phyloP scores from a whole-genome alignment of 2,797 vertebrate genomes.

The Lepus oiostolus region DNA sequence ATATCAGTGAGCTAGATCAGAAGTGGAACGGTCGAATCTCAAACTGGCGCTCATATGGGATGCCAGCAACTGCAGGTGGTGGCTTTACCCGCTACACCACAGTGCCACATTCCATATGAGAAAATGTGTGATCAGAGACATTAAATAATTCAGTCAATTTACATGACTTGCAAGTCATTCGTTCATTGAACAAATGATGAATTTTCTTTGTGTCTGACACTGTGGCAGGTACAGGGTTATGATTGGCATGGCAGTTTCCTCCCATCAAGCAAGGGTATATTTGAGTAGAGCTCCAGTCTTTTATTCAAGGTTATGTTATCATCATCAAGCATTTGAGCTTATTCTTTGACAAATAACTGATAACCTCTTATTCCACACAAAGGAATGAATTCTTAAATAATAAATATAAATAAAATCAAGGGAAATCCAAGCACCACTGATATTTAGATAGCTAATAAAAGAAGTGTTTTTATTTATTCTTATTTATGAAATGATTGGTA shows the following conservation, averaged over 20 bases:
- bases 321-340: neutral
- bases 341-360: neutral
- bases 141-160: neutral
- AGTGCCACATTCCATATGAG: neutral
- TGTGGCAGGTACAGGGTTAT: neutral
- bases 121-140: neutral
- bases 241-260: neutral
- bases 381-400: neutral
- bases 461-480: neutral
- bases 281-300: neutral
- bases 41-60: too few relatives aligned
- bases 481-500: slow-evolving; percentile 20
- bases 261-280: neutral
- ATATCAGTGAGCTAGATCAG: too few relatives aligned
- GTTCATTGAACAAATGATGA: neutral
- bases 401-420: neutral
- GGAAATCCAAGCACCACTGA: neutral
- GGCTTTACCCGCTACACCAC: too few relatives aligned
- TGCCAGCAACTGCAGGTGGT: too few relatives aligned
- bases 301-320: neutral
- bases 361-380: neutral
- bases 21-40: too few relatives aligned
- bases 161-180: neutral
- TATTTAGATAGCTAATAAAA: neutral
- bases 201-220: neutral